A percentile compares a stretch with the other conserved stretches of the same genome.
Conservation (phyloP, 2,888 invertebrate genomes). For the Drepana falcataria region DNA sequence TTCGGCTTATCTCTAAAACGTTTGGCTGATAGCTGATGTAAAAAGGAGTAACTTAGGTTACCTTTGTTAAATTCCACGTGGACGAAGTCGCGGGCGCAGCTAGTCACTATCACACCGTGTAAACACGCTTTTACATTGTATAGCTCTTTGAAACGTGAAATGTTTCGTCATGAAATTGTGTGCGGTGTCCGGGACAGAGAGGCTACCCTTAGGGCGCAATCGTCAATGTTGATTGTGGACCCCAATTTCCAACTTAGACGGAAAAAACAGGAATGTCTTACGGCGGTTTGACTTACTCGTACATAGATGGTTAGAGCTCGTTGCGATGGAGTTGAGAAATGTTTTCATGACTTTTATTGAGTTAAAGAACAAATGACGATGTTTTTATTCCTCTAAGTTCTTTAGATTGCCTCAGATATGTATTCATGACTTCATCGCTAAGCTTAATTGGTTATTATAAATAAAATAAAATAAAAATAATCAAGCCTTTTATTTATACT, state of each 20-base stretch:
- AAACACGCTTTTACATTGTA: background rate
- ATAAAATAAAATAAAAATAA: too few relatives aligned
- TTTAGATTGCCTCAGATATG: too few relatives aligned
- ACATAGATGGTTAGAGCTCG: background rate
- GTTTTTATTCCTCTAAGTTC: too few relatives aligned
- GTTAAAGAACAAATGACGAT: too few relatives aligned
- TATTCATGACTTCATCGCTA: too few relatives aligned
- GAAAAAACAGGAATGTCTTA: background rate
- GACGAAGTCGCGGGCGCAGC: too few relatives aligned
- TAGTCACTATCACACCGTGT: background rate
- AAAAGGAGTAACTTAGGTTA: too few relatives aligned
- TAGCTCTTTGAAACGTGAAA: background rate
- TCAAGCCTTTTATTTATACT: too few relatives aligned
- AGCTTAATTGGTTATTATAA: too few relatives aligned
- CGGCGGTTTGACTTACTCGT: background rate
- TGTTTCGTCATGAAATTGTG: background rate
- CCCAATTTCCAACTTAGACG: background rate
- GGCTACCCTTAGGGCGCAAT: conserved; percentile 1
- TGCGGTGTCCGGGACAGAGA: background rate
- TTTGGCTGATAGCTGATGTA: too few relatives aligned
- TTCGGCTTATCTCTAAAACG: too few relatives aligned
- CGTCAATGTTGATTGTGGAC: background rate
- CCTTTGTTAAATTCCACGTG: too few relatives aligned
- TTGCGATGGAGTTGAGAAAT: background rate
- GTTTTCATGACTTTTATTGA: background rate